These are phyloP conservation scores for Pristionchus pacificus DNA, from an alignment of 1,140 invertebrate species.

Conservation along the genomic window DNA sequence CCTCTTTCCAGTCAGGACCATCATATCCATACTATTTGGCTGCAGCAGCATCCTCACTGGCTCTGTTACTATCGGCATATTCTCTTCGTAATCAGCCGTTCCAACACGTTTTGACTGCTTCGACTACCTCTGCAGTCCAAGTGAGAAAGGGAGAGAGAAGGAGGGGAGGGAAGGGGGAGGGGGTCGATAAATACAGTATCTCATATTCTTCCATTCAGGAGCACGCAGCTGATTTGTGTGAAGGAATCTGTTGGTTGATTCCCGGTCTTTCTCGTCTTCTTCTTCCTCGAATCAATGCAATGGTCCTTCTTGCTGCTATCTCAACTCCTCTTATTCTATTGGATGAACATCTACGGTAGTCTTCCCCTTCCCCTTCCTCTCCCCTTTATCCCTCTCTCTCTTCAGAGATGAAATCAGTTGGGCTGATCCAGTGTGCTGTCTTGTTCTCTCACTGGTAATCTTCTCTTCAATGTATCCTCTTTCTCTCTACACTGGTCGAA, in stretches of 20 bases:
- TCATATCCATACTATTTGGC: constrained; percentile 39
- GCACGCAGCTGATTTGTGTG: constrained; percentile 53
- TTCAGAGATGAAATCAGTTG: constrained; percentile 37
- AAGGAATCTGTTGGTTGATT: constrained; percentile 50
- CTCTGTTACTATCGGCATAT: constrained; percentile 51
- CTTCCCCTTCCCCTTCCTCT: background rate
- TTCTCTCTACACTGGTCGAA: constrained; percentile 52
- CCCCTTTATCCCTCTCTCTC: background rate
- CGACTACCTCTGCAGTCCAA: constrained; percentile 37
- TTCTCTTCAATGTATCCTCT: constrained; percentile 55
- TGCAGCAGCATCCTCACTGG: constrained; percentile 28
- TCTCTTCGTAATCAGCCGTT: constrained; percentile 48
- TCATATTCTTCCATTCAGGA: constrained; percentile 37
- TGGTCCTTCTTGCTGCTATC: constrained; percentile 42
- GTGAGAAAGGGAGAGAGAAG: constrained; percentile 17
- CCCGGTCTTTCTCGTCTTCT: constrained; percentile 51
- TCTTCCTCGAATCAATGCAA: constrained; percentile 50
- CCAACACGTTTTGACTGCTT: constrained; percentile 48
- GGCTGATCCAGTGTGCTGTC: constrained; percentile 44
- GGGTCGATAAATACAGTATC: constrained; percentile 14
- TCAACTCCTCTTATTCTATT: constrained; percentile 17
- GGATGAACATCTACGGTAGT: constrained; percentile 26
- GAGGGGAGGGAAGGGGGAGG: constrained; percentile 1
- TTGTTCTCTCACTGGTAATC: constrained; percentile 48
- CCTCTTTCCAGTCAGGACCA: background rate